Evolutionary conservation across 2,113 vertebrate species (phyloP).

Genomic region (Tragelaphus strepsiceros): DNA sequence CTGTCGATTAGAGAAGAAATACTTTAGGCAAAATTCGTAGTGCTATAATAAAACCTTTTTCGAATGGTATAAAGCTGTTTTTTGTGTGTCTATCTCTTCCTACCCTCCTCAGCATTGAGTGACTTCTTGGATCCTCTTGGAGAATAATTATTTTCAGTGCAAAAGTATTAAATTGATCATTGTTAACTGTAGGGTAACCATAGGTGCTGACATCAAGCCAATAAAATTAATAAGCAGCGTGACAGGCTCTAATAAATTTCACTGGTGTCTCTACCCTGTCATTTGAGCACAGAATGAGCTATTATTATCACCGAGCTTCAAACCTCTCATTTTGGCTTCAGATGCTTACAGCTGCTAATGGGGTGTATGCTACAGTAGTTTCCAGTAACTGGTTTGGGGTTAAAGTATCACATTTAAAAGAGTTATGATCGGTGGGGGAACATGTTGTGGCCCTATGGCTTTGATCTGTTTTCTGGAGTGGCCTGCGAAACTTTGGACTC

Average conservation of each 20-base stretch:
- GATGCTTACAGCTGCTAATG: conserved; percentile 67
- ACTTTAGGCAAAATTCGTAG: not conserved
- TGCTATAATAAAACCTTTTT: not conserved
- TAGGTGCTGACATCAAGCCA: conserved; percentile 67
- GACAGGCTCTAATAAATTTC: conserved; percentile 64
- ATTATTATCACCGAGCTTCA: conserved; percentile 66
- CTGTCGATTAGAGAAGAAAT: not conserved
- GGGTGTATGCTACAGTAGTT: not conserved
- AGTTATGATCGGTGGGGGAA: conserved; percentile 42
- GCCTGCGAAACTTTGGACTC: conserved; percentile 59
- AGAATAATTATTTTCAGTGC: not conserved
- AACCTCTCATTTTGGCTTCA: conserved; percentile 72
- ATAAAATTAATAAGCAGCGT: conserved; percentile 45
- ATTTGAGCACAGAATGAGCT: conserved; percentile 39
- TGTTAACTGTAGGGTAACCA: not conserved
- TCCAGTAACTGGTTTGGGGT: conserved; percentile 53
- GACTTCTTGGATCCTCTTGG: not conserved
- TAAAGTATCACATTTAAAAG: conserved; percentile 75
- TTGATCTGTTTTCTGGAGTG: conserved; percentile 73
- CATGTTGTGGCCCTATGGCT: conserved; percentile 39
- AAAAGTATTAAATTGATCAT: not conserved
- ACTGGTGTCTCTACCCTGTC: conserved; percentile 50
- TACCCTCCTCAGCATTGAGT: not conserved
- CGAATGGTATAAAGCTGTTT: not conserved
- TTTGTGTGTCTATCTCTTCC: not conserved